phyloP scores from a whole-genome alignment of 2,797 vertebrate species.

The Otolemur crassicaudatus region DNA sequence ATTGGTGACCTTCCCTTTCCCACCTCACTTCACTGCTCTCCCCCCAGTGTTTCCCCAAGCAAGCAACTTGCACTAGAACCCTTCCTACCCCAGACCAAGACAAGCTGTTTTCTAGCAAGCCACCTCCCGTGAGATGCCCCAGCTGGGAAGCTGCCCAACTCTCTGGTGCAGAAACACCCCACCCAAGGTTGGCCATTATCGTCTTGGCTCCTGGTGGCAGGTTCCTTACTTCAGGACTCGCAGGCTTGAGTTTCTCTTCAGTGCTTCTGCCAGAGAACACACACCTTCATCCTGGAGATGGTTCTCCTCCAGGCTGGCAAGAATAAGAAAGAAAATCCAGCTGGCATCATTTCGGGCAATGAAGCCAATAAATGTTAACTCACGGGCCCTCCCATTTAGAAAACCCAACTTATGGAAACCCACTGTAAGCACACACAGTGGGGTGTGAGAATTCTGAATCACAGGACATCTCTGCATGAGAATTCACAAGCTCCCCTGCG shows the following conservation, averaged over 20 bases:
- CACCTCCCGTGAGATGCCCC: fast-evolving
- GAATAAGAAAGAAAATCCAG: background rate
- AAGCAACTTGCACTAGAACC: background rate
- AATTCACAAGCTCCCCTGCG: background rate
- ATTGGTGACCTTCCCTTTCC: background rate
- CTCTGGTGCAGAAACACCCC: background rate
- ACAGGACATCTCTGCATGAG: background rate
- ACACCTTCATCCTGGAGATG: slow-evolving; percentile 77
- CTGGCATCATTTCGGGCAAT: background rate
- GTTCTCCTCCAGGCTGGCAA: slow-evolving; percentile 84
- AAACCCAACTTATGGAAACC: background rate
- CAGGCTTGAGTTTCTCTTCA: slow-evolving; percentile 81
- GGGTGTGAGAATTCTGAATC: background rate
- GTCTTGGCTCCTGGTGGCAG: background rate
- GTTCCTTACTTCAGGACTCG: slow-evolving; percentile 84
- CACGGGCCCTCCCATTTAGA: background rate
- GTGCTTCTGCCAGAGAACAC: slow-evolving; percentile 73
- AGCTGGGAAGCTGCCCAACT: background rate
- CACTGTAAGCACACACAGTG: background rate
- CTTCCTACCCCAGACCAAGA: background rate
- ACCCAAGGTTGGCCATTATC: background rate
- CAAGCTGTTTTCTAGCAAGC: background rate
- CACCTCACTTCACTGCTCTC: background rate
- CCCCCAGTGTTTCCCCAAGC: background rate
- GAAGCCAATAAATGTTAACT: background rate